Conservation (phyloP, 2,797 vertebrate species). For the Falco naumanni region DNA sequence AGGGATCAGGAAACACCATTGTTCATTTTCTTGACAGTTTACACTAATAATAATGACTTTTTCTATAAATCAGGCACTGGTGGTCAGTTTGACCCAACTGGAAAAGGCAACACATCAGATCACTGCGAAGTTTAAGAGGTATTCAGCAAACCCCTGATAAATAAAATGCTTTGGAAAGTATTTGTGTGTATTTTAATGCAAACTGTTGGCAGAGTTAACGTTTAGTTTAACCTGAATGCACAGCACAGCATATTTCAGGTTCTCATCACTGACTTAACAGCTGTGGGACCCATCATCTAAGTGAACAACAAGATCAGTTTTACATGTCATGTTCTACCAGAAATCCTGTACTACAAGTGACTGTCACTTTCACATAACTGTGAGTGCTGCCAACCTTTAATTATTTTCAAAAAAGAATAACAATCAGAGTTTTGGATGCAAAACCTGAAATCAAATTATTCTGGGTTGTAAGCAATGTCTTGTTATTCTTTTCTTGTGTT, state of each 20-base stretch:
- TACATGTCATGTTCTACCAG: background rate
- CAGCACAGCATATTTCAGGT: background rate
- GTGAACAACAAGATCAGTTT: background rate
- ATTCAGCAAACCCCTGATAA: background rate
- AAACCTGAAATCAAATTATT: background rate
- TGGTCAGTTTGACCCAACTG: background rate
- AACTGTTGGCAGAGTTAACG: background rate
- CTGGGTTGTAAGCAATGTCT: background rate
- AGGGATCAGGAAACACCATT: background rate
- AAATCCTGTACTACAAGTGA: background rate
- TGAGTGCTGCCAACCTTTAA: background rate
- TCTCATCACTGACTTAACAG: background rate
- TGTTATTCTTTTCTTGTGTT: background rate
- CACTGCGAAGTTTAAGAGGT: background rate
- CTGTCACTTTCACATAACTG: background rate
- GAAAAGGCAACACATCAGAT: background rate
- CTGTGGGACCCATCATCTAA: background rate
- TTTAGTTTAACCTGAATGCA: background rate
- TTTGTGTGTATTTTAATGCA: background rate
- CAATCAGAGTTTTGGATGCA: background rate
- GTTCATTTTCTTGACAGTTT: background rate
- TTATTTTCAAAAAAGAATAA: background rate
- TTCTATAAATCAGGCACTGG: background rate
- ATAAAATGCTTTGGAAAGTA: background rate
- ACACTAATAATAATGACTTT: background rate